Evolutionary conservation across 35 echinoderm and acorn worm genomes (phyloP).

Genomic region (Amphiura filiformis): DNA sequence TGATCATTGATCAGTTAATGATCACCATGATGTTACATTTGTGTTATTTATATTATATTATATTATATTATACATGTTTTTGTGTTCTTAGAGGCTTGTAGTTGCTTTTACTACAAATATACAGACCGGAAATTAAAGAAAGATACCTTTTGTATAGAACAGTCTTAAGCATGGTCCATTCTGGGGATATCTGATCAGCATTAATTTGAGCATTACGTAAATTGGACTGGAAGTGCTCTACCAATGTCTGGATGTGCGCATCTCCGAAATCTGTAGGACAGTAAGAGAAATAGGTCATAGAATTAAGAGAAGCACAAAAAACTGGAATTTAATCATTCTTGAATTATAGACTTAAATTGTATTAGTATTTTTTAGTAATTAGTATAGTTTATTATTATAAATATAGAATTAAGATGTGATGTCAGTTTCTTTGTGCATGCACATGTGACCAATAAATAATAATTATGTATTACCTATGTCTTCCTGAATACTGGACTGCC

Average conservation of each 20-base stretch:
- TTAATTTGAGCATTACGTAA: background rate
- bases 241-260: background rate
- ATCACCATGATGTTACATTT: background rate
- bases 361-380: background rate
- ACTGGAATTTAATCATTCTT: background rate
- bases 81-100: background rate
- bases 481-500: background rate
- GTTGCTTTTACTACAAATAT: too few species aligned
- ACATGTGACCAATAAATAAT: background rate
- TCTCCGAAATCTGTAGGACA: background rate
- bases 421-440: background rate
- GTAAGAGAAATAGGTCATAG: background rate
- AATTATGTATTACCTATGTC: background rate
- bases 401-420: background rate
- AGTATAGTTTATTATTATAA: background rate
- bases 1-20: background rate
- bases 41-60: background rate
- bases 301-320: background rate
- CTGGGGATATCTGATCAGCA: background rate
- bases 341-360: background rate
- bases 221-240: background rate
- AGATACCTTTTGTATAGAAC: background rate
- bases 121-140: too few species aligned
- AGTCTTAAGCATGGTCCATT: background rate
- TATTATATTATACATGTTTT: background rate